These are phyloP conservation scores for Ectemnius continuus DNA, from an alignment of 2,888 invertebrate genomes.

Conservation along the genomic window DNA sequence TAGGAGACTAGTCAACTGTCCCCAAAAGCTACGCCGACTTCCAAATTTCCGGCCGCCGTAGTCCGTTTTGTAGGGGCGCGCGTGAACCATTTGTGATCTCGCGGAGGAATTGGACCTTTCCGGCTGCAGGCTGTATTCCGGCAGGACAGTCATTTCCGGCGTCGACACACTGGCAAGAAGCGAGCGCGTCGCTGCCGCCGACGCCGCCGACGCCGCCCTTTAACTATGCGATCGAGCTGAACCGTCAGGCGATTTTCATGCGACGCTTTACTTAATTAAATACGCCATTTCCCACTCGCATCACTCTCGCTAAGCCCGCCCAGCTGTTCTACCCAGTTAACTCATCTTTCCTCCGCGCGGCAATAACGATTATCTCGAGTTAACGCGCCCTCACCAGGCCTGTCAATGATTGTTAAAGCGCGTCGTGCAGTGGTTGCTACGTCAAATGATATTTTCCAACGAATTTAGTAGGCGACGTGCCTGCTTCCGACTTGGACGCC, in stretches of 20 bases:
- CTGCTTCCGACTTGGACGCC: too few relatives aligned
- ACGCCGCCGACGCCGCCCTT: background rate
- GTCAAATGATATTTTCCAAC: too few relatives aligned
- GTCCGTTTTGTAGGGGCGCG: constrained; percentile 9
- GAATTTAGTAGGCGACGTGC: too few relatives aligned
- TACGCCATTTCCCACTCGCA: background rate
- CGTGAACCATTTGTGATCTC: constrained; percentile 69
- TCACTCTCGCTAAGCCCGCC: too few relatives aligned
- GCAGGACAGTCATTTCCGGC: constrained; percentile 69
- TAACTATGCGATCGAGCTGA: constrained; percentile 17
- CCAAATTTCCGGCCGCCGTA: constrained; percentile 69
- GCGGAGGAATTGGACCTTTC: constrained; percentile 72
- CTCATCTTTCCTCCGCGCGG: background rate
- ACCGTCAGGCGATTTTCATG: background rate
- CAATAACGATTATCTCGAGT: background rate
- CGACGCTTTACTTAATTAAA: constrained; percentile 1
- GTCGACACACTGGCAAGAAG: constrained; percentile 63
- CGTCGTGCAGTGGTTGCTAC: too few relatives aligned
- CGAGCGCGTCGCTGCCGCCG: background rate
- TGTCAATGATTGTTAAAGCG: too few relatives aligned
- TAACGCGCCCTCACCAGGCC: too few relatives aligned
- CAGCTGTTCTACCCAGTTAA: background rate
- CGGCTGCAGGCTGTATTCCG: constrained; percentile 65
- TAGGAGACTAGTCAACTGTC: background rate
- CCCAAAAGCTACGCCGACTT: constrained; percentile 61